Conservation (phyloP, 1,140 invertebrate species). For the Drosophila leontia region DNA sequence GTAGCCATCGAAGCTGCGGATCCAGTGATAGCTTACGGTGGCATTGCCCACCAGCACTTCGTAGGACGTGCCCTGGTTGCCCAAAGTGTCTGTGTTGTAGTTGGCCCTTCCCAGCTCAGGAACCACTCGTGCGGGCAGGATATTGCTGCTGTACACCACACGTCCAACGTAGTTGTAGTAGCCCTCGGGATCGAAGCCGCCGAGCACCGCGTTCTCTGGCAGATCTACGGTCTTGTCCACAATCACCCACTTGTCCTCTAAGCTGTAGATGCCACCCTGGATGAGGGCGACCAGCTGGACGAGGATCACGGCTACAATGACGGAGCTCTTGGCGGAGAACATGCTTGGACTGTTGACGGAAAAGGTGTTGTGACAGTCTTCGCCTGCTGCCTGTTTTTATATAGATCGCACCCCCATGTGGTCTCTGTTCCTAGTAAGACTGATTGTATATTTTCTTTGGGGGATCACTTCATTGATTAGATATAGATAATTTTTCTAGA, state of each 20-base stretch:
- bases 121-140: slow-evolving; percentile 47
- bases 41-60: slow-evolving; percentile 20
- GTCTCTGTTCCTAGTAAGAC: not conserved
- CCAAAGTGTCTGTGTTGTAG: slow-evolving; percentile 38
- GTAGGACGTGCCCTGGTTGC: slow-evolving; percentile 1
- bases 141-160: slow-evolving; percentile 4
- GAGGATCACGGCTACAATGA: slow-evolving; percentile 17
- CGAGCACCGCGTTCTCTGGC: slow-evolving; percentile 36
- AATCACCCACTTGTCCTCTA: slow-evolving; percentile 34
- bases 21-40: slow-evolving; percentile 26
- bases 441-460: slow-evolving; percentile 14
- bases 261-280: slow-evolving; percentile 26
- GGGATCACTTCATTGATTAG: slow-evolving; percentile 16
- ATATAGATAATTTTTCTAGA: slow-evolving; percentile 11
- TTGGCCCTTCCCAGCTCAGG: slow-evolving; percentile 22
- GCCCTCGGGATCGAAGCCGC: slow-evolving; percentile 43
- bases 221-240: slow-evolving; percentile 26
- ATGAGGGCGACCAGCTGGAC: slow-evolving; percentile 41
- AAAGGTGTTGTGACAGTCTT: not conserved
- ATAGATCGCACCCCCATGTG: not conserved
- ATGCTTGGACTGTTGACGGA: slow-evolving; percentile 26
- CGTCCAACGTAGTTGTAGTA: slow-evolving; percentile 56
- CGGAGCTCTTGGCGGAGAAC: slow-evolving; percentile 26
- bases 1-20: slow-evolving; percentile 33
- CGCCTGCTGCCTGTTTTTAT: slow-evolving; percentile 1